A percentile compares a stretch with the other conserved stretches of the same genome.
Conservation (phyloP, 2,888 invertebrate species). For the Sinohyriopsis cumingii region DNA sequence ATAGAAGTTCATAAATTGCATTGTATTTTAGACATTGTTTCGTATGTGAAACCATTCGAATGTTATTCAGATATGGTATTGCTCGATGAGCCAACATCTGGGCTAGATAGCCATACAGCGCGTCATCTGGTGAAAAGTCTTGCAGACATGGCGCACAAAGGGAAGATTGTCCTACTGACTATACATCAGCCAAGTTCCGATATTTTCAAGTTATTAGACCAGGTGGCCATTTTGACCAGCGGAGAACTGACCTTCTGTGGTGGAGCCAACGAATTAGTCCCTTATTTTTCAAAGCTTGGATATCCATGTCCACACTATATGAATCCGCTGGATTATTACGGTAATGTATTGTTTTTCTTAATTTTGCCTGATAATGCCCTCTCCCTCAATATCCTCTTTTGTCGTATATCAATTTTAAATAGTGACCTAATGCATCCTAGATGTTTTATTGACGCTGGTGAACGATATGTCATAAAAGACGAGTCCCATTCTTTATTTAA, state of each 20-base stretch:
- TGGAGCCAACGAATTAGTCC: conserved; percentile 85
- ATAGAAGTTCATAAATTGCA: too few relatives aligned
- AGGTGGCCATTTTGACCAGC: conserved; percentile 50
- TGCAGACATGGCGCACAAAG: conserved; percentile 48
- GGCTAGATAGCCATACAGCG: conserved; percentile 94
- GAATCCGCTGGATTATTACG: conserved; percentile 96
- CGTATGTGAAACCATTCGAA: too few relatives aligned
- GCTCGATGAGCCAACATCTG: conserved; percentile 89
- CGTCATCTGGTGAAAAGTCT: conserved; percentile 74
- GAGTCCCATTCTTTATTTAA: too few relatives aligned
- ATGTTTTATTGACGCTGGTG: too few relatives aligned
- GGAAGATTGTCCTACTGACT: conserved; percentile 83
- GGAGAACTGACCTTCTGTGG: conserved; percentile 81
- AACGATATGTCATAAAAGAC: too few relatives aligned
- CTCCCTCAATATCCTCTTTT: too few relatives aligned
- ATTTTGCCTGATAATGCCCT: not conserved
- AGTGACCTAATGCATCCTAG: too few relatives aligned
- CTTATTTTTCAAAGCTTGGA: conserved; percentile 94
- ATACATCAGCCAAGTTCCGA: conserved; percentile 75
- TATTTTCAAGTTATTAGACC: conserved; percentile 51
- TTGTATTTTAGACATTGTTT: too few relatives aligned
- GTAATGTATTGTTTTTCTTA: conserved; percentile 27
- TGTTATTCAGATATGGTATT: conserved; percentile 86
- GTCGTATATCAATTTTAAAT: conserved; percentile 78
- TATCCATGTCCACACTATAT: conserved; percentile 97